These are phyloP conservation scores for Syrista parreyssii DNA, from an alignment of 2,888 invertebrate species.

Conservation along the genomic window DNA sequence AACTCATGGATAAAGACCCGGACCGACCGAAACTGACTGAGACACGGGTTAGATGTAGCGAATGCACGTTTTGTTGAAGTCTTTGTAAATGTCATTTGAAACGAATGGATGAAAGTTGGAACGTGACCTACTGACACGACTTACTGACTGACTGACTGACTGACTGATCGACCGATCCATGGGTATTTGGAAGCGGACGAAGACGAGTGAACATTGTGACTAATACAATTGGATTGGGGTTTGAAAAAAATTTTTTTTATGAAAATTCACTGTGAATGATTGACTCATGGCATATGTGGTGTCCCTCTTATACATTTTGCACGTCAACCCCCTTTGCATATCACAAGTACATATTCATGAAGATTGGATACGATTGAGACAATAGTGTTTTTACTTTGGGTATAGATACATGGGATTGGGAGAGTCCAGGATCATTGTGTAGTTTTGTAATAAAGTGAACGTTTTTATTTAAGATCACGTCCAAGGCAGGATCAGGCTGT, in stretches of 20 bases:
- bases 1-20: neutral
- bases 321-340: neutral
- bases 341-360: neutral
- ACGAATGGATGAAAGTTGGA: neutral
- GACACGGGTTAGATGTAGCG: neutral
- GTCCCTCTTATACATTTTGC: neutral
- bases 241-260: neutral
- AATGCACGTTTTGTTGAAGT: neutral
- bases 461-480: neutral
- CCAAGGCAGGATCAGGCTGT: neutral
- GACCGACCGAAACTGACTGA: neutral
- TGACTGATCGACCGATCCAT: too few relatives aligned
- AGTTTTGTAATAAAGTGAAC: neutral
- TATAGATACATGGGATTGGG: neutral
- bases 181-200: neutral
- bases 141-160: neutral
- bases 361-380: neutral
- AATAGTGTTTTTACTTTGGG: neutral
- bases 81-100: neutral
- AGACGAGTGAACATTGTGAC: neutral
- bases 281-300: neutral
- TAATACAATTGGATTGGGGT: neutral
- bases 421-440: neutral
- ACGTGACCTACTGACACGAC: neutral
- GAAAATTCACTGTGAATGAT: neutral